Conservation (phyloP, 2,888 invertebrate species). For the Sycophila texana region DNA sequence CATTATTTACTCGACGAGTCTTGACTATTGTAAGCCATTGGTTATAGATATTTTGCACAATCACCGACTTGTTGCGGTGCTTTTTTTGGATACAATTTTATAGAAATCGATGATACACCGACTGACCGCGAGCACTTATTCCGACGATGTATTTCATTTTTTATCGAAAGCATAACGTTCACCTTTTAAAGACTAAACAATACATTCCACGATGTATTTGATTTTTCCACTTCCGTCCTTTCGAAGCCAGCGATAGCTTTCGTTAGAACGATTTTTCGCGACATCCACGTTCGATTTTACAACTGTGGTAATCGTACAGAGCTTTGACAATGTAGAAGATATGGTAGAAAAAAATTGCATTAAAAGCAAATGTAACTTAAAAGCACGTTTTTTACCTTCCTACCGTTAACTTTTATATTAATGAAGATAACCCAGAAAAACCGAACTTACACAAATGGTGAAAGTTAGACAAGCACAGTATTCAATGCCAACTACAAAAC, state of each 20-base stretch:
- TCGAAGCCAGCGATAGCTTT: conserved; percentile 42
- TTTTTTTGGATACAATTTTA: conserved; percentile 48
- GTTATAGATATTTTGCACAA: conserved; percentile 46
- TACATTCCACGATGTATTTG: conserved; percentile 55
- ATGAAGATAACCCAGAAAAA: conserved; percentile 4
- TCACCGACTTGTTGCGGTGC: conserved; percentile 20
- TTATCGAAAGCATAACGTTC: background rate
- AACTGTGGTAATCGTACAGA: conserved; percentile 8
- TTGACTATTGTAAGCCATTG: conserved; percentile 11
- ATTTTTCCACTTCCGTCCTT: conserved; percentile 65
- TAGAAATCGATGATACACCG: conserved; percentile 4
- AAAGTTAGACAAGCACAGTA: conserved; percentile 27
- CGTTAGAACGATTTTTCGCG: conserved; percentile 26
- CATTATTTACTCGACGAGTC: conserved; percentile 30
- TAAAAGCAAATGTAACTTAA: conserved; percentile 1
- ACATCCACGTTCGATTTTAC: conserved; percentile 33
- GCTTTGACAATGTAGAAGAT: conserved; percentile 23
- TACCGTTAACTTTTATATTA: conserved; percentile 44
- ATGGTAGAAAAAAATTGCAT: conserved; percentile 3
- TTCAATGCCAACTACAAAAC: conserved; percentile 44
- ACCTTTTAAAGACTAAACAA: conserved; percentile 21
- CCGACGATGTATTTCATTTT: conserved; percentile 9
- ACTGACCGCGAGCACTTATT: conserved; percentile 28
- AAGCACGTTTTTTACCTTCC: conserved; percentile 42
- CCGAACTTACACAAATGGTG: conserved; percentile 13